Evolutionary conservation across 2,888 invertebrate species (phyloP).

Genomic region (Aquatica leii): DNA sequence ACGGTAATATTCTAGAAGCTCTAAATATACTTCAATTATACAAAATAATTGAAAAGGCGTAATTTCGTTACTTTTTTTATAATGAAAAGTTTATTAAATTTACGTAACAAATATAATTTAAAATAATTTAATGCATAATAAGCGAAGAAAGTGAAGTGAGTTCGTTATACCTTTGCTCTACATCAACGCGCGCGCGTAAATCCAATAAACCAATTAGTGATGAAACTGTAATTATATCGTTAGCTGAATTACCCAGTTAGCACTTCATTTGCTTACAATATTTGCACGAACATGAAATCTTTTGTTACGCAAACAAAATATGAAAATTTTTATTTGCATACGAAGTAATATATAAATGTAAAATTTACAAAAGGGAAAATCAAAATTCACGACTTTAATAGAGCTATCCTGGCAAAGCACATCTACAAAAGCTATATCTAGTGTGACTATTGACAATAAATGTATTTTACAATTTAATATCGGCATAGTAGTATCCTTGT

Average conservation of each 20-base stretch:
- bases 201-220: constrained; percentile 34
- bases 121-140: too few species aligned
- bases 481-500: neutral
- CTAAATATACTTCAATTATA: too few species aligned
- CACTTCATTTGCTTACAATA: constrained; percentile 22
- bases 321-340: neutral
- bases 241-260: constrained; percentile 31
- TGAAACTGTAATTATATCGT: constrained; percentile 35
- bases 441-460: constrained; percentile 57
- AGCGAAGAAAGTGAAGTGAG: constrained; percentile 10
- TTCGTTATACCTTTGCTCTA: constrained; percentile 24
- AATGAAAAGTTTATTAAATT: too few species aligned
- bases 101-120: too few species aligned
- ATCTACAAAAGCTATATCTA: constrained; percentile 55
- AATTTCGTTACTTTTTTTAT: too few species aligned
- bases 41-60: too few species aligned
- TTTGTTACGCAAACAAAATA: constrained; percentile 9
- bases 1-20: too few species aligned
- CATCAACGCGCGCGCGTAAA: constrained; percentile 26
- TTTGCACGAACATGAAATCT: constrained; percentile 22
- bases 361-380: constrained; percentile 17
- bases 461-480: constrained; percentile 26
- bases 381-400: constrained; percentile 23
- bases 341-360: neutral
- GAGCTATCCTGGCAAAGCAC: constrained; percentile 23